Percentiles rank a stretch among this genome's conserved stretches.
Conservation (phyloP, 92 coral and sea anemone genomes). For the Phenganax marumi region DNA sequence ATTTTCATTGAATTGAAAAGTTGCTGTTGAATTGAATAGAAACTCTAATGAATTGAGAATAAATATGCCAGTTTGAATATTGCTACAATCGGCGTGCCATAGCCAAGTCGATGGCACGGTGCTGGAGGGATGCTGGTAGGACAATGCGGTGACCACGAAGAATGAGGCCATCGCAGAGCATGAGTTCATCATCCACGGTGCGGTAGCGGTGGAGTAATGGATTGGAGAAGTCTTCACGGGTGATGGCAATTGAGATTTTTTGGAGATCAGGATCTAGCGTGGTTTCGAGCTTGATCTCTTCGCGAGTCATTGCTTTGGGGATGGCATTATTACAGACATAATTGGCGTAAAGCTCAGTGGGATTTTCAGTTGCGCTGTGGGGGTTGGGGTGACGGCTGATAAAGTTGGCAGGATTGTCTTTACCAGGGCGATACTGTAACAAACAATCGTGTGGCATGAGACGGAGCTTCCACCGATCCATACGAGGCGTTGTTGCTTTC, state of each 20-base stretch:
- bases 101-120: conserved; percentile 6
- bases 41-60: no score
- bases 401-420: conserved; percentile 64
- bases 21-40: background rate
- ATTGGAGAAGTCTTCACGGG: background rate
- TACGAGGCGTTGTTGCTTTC: conserved; percentile 58
- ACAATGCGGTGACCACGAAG: conserved; percentile 12
- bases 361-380: background rate
- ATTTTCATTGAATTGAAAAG: background rate
- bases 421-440: conserved; percentile 59
- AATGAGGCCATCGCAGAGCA: background rate
- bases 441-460: conserved; percentile 61
- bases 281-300: conserved; percentile 4
- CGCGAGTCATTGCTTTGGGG: conserved; percentile 9
- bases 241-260: background rate
- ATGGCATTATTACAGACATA: background rate
- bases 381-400: conserved; percentile 58
- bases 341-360: conserved; percentile 6
- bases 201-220: background rate
- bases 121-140: background rate
- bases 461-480: conserved; percentile 66
- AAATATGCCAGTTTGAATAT: no score
- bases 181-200: background rate
- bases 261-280: background rate
- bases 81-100: conserved; percentile 16